Evolutionary conservation across 2,888 invertebrate species (phyloP).

Genomic region (Eudasyphora cyanicolor): DNA sequence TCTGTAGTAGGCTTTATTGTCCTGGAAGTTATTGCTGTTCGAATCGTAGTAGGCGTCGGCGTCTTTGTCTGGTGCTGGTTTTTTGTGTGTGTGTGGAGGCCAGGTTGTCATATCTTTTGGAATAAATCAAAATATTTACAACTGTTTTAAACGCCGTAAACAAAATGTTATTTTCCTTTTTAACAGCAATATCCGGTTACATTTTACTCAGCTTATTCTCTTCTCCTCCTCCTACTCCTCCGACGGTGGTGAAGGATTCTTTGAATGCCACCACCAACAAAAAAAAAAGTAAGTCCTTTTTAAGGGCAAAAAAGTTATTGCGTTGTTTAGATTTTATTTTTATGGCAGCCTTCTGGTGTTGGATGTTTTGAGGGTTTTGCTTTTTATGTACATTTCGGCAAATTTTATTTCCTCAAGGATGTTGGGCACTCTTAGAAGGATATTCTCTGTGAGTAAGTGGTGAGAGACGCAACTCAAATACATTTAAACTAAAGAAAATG

Average conservation of each 20-base stretch:
- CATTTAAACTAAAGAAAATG: background rate
- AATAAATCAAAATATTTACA: slow-evolving; percentile 36
- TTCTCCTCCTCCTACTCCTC: background rate
- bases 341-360: slow-evolving; percentile 5
- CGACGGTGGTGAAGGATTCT: background rate
- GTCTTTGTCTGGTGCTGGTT: background rate
- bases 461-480: background rate
- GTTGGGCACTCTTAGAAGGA: background rate
- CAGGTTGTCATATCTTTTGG: slow-evolving; percentile 14
- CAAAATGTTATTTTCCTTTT: slow-evolving; percentile 11
- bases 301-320: slow-evolving; percentile 12
- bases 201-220: background rate
- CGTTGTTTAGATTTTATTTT: slow-evolving; percentile 33
- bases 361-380: background rate
- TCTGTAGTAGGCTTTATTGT: background rate
- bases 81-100: background rate
- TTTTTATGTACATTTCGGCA: background rate
- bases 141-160: slow-evolving; percentile 25
- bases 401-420: background rate
- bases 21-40: background rate
- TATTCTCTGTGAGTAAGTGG: background rate
- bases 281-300: background rate
- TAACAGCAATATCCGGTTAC: slow-evolving; percentile 18
- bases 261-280: background rate
- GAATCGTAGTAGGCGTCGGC: background rate